A percentile compares a stretch with the other conserved stretches of the same genome.
These are phyloP conservation scores for Hyppa rectilinea DNA, from an alignment of 2,888 invertebrate genomes.

Conservation along the genomic window DNA sequence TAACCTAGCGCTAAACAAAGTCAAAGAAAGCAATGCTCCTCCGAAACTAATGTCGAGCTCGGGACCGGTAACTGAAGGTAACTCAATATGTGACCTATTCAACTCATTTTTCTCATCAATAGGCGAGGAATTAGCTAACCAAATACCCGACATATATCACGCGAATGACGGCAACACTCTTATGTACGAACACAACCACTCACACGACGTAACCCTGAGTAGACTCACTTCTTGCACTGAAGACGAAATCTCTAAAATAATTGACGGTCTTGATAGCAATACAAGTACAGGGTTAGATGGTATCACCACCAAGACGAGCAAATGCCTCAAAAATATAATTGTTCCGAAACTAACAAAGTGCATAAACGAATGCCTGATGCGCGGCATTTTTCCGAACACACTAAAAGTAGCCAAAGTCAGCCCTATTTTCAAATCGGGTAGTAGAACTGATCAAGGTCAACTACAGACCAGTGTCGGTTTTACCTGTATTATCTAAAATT, in stretches of 20 bases:
- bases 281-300: conserved; percentile 4
- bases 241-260: conserved; percentile 1
- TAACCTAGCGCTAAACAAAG: not conserved
- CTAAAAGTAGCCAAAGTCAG: not conserved
- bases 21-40: conserved; percentile 1
- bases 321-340: conserved; percentile 7
- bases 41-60: not conserved
- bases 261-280: not conserved
- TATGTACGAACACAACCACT: not conserved
- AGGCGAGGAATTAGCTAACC: not conserved
- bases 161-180: not conserved
- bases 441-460: not conserved
- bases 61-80: not conserved
- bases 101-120: not conserved
- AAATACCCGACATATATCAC: not conserved
- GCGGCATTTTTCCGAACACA: not conserved
- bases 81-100: not conserved
- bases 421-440: not conserved
- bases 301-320: not conserved
- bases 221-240: not conserved
- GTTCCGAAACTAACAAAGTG: not conserved
- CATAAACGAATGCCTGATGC: not conserved
- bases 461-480: conserved; percentile 27
- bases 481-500: conserved; percentile 21
- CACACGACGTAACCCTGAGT: not conserved